These are phyloP conservation scores for Orussus abietinus DNA, from an alignment of 1,140 invertebrate species.

Conservation along the genomic window DNA sequence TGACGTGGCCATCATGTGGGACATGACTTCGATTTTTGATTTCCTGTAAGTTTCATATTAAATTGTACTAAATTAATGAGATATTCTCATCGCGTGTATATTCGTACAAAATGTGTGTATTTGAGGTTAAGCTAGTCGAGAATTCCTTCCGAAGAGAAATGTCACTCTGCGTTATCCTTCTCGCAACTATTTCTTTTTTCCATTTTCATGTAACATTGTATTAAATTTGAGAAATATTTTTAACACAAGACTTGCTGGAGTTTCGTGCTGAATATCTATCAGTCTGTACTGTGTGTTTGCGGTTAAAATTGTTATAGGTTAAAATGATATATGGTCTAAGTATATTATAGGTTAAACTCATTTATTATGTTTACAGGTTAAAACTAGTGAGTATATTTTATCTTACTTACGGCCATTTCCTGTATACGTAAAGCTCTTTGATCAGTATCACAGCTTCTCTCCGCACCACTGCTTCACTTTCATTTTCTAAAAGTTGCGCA, in stretches of 20 bases:
- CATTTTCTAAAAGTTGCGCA: constrained; percentile 59
- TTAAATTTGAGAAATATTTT: constrained; percentile 5
- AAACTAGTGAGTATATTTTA: too few species aligned
- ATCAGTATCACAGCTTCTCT: constrained; percentile 66
- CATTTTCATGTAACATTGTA: constrained; percentile 6
- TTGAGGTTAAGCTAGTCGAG: too few species aligned
- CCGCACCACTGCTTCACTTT: constrained; percentile 71
- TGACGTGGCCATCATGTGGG: constrained; percentile 57
- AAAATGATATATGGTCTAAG: too few species aligned
- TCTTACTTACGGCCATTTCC: constrained; percentile 56
- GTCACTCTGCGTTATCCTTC: too few species aligned
- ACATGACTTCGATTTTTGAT: constrained; percentile 36
- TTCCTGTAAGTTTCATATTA: constrained; percentile 28
- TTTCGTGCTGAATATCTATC: too few species aligned
- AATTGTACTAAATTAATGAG: not conserved
- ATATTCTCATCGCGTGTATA: not conserved
- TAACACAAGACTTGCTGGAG: too few species aligned
- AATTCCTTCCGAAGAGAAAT: too few species aligned
- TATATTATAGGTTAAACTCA: too few species aligned
- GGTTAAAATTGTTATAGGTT: too few species aligned
- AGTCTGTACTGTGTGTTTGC: too few species aligned
- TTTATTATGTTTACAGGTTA: too few species aligned
- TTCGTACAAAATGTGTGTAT: not conserved
- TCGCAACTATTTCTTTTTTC: constrained; percentile 6
- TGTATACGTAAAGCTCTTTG: constrained; percentile 62